Evolutionary conservation across 2,797 vertebrate genomes (phyloP).

Genomic region (Malacoraja senta): DNA sequence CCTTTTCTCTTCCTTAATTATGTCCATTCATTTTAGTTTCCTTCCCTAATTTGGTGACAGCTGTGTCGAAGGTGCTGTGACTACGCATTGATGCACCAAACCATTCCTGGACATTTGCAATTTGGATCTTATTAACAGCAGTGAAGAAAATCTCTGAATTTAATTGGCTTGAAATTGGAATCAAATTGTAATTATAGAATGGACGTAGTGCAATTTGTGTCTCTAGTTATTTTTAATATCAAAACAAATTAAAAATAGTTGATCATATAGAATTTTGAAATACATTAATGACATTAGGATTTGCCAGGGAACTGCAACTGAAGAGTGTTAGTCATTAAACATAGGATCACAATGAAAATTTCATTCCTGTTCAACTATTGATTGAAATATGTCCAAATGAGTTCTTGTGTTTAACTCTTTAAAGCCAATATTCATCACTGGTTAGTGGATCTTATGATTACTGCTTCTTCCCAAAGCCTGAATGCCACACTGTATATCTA

Average conservation of each 20-base stretch:
- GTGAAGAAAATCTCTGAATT: constrained; percentile 46
- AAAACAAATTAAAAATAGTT: constrained; percentile 45
- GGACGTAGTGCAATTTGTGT: constrained; percentile 51
- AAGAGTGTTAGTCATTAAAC: constrained; percentile 25
- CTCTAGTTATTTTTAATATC: constrained; percentile 45
- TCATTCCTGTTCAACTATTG: constrained; percentile 8
- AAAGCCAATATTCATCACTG: background rate
- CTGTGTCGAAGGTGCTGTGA: constrained; percentile 52
- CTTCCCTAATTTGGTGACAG: constrained; percentile 54
- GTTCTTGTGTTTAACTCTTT: background rate
- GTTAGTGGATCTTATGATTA: background rate
- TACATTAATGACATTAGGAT: background rate
- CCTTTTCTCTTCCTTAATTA: constrained; percentile 55
- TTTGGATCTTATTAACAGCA: constrained; percentile 54
- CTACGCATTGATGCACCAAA: constrained; percentile 50
- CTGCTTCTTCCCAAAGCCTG: background rate
- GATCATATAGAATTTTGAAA: constrained; percentile 39
- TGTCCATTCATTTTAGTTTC: constrained; percentile 52
- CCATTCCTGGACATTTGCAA: constrained; percentile 51
- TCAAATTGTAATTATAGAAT: constrained; percentile 57
- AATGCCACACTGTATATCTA: background rate
- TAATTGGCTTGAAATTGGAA: constrained; percentile 58
- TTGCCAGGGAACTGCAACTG: constrained; percentile 11
- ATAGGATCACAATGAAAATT: background rate
- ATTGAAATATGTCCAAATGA: background rate